Conservation (phyloP, 2,888 invertebrate genomes). For the Allophyes oxyacanthae region DNA sequence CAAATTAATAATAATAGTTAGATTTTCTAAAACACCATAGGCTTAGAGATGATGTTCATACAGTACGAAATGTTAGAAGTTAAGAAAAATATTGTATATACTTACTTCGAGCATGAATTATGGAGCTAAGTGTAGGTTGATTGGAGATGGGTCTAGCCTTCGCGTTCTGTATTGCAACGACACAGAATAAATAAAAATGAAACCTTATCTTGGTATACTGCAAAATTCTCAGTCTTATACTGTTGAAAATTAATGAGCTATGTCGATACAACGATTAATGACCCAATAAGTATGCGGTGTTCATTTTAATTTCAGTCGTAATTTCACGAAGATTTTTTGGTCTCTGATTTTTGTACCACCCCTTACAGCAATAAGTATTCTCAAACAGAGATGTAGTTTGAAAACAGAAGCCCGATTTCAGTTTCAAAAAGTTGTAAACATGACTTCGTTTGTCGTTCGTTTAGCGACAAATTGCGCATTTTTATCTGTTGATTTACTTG, state of each 20-base stretch:
- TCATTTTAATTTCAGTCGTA: slow-evolving; percentile 53
- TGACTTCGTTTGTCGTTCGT: no score
- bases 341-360: slow-evolving; percentile 37
- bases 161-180: slow-evolving; percentile 40
- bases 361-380: background rate
- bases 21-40: slow-evolving; percentile 87
- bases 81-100: slow-evolving; percentile 60
- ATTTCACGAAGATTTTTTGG: slow-evolving; percentile 10
- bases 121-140: slow-evolving; percentile 50
- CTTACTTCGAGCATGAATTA: slow-evolving; percentile 48
- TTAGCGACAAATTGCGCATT: no score
- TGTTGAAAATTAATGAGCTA: slow-evolving; percentile 76
- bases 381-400: no score
- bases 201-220: slow-evolving; percentile 21
- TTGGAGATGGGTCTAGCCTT: slow-evolving; percentile 16
- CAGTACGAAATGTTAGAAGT: slow-evolving; percentile 51
- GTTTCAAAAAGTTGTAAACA: no score
- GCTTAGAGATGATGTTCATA: slow-evolving; percentile 59
- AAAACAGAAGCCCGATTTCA: no score
- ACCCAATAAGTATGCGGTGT: slow-evolving; percentile 62
- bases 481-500: no score
- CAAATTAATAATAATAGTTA: slow-evolving; percentile 83
- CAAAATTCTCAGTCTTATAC: slow-evolving; percentile 29
- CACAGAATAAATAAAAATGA: slow-evolving; percentile 17
- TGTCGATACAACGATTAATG: slow-evolving; percentile 82